phyloP scores from a whole-genome alignment of 2,888 invertebrate species.

The Spicauda simplicius region DNA sequence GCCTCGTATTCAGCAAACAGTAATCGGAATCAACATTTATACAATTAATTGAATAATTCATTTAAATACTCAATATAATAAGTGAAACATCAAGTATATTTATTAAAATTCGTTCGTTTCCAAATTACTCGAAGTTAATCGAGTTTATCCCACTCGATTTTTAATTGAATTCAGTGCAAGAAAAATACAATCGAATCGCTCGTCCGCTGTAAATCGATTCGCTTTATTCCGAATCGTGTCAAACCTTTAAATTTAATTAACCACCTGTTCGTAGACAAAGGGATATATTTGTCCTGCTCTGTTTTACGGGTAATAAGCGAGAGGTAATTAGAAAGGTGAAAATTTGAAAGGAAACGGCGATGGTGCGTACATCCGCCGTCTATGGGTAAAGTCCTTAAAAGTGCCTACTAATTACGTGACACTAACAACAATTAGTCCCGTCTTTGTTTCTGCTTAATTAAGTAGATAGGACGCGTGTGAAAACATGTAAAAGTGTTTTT shows the following conservation, averaged over 20 bases:
- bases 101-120: too few relatives aligned
- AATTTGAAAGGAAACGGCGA: constrained; percentile 64
- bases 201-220: constrained; percentile 57
- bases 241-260: constrained; percentile 73
- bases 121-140: too few relatives aligned
- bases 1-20: too few relatives aligned
- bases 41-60: too few relatives aligned
- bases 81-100: too few relatives aligned
- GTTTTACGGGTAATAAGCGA: constrained; percentile 38
- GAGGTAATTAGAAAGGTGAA: constrained; percentile 28
- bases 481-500: constrained; percentile 16
- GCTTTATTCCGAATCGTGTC: constrained; percentile 56
- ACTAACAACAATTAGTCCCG: constrained; percentile 62
- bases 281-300: constrained; percentile 31
- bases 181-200: constrained; percentile 50
- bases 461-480: constrained; percentile 21
- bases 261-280: constrained; percentile 60
- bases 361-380: constrained; percentile 70
- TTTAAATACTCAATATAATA: too few relatives aligned
- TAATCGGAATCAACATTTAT: too few relatives aligned
- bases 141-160: constrained; percentile 31
- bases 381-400: constrained; percentile 57
- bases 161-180: constrained; percentile 54
- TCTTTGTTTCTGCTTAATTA: constrained; percentile 36
- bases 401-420: constrained; percentile 63